These are phyloP conservation scores for Elgaria multicarinata DNA, from an alignment of 2,113 vertebrate species.

Conservation along the genomic window DNA sequence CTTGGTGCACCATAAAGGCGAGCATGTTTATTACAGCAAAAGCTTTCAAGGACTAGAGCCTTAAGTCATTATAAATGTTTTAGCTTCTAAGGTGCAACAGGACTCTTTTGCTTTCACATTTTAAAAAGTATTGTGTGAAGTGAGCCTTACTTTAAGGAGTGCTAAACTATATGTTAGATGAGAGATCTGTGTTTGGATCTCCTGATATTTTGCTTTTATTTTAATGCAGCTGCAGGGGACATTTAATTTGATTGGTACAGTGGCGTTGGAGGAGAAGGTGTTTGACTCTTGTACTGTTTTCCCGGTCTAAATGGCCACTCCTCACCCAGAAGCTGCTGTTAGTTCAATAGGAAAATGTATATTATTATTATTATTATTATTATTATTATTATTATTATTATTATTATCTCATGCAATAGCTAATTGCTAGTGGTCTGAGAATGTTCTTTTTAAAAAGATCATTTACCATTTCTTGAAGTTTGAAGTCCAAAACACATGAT, in stretches of 20 bases:
- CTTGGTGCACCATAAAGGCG: not conserved
- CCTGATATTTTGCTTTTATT: not conserved
- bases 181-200: not conserved
- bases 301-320: not conserved
- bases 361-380: not conserved
- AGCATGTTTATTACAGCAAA: not conserved
- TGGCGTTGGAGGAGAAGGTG: not conserved
- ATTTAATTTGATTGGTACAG: not conserved
- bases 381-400: not conserved
- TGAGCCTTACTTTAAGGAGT: not conserved
- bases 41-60: not conserved
- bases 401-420: no score
- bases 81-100: not conserved
- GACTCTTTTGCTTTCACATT: not conserved
- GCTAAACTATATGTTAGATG: not conserved
- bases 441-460: no score
- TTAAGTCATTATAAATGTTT: not conserved
- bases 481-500: no score
- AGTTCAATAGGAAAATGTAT: not conserved
- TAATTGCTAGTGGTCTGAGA: no score
- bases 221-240: not conserved
- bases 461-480: no score
- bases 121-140: not conserved
- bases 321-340: not conserved
- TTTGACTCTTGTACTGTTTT: accelerated